Base-by-base conservation (phyloP, 2,888 invertebrate genomes). In the Phlogophora meticulosa region DNA sequence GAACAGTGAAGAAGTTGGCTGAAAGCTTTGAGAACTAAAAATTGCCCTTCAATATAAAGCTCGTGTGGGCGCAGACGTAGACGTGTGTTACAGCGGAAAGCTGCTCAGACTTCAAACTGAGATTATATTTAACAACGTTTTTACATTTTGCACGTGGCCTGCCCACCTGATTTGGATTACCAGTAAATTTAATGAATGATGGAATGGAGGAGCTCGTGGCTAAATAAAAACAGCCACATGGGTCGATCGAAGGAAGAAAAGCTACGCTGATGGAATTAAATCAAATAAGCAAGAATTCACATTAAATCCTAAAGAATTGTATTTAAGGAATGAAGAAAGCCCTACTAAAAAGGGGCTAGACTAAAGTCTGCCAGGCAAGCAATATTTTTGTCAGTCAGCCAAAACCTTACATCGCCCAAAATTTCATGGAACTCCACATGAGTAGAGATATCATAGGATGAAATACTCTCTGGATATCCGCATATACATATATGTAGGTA, bases 101-200 rank as follows among this genome's bases (percentile, higher is more conserved):
- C 53, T 48, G 22, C 22, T 32, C 74, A 52, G 52, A 76, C 49
- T 59, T 53, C 49, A 15, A 38, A 34, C n/a, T 48, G 53, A 59
- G 43, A 48, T 58, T 76, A 58, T 55, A 68, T 68, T 68, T 66
- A 69, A 69, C 58, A 55, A 49, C 43, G 40, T 67, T 65, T 72
- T 45, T 55, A 51, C 17, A 69, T 36, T 52, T 55, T n/a, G 36
- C 72, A 73, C 73, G 57, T 77, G 63, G 72, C 48, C 42, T 49
- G n/a, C 20, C 32, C 45, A 66, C 38, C 34, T 15, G 28, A 9
- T 49, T 4, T 53, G 42, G 36, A 72, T 72, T 46, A 43, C 10
- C 46, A 28, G 22, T 52, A 20, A 17, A 24, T 4, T 65, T 34
- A 7, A 24, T 4, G 7, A 36, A 51, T 20, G 24, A 7, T 40